Conservation (phyloP, 2,113 vertebrate species). For the Paradisaea rubra region DNA sequence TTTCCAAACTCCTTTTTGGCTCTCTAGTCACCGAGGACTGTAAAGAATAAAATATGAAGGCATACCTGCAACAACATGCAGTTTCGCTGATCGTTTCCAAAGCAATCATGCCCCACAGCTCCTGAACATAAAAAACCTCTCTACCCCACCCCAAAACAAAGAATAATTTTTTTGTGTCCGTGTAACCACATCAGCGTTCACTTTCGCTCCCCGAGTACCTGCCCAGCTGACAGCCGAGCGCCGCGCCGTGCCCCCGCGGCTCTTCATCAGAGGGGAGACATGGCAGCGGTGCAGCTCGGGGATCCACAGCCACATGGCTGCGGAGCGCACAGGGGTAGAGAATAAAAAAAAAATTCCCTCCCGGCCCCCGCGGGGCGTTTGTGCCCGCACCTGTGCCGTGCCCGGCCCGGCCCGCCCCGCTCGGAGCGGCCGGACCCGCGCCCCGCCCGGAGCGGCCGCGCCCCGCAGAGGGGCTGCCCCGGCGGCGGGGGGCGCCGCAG, state of each 20-base stretch:
- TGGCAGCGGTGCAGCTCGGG: background rate
- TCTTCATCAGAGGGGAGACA: background rate
- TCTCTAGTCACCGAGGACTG: background rate
- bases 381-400: constrained; percentile 20
- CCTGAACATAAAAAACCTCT: background rate
- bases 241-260: background rate
- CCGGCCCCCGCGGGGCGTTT: background rate
- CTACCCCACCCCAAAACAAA: background rate
- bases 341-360: background rate
- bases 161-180: background rate
- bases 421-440: too few species aligned
- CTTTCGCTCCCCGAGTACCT: background rate
- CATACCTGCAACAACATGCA: background rate
- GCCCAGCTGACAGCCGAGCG: background rate
- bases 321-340: background rate
- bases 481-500: background rate
- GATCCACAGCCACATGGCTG: background rate
- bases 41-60: background rate
- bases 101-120: background rate
- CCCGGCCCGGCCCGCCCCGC: background rate
- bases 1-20: background rate
- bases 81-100: background rate
- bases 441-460: background rate
- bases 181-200: background rate
- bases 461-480: background rate